Evolutionary conservation across 2,797 vertebrate species (phyloP).

Genomic region (Sebastes paucispinis): DNA sequence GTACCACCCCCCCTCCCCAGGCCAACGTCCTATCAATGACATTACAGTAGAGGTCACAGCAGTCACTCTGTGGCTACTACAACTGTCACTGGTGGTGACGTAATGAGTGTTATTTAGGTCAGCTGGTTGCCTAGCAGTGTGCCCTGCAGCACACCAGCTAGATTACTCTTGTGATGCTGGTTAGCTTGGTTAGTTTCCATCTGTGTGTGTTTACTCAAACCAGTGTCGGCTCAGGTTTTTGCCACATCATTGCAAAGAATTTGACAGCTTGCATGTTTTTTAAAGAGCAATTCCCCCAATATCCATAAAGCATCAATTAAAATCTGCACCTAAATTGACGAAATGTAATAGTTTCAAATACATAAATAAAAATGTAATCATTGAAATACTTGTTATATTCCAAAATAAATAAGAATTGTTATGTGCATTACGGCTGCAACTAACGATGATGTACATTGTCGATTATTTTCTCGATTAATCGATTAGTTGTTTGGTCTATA

Average conservation of each 20-base stretch:
- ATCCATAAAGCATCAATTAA: not conserved
- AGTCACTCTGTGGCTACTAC: conserved; percentile 70
- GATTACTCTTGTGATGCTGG: conserved; percentile 62
- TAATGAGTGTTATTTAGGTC: conserved; percentile 81
- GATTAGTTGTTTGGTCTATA: too few species aligned
- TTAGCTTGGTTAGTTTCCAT: conserved; percentile 53
- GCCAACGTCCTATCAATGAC: conserved; percentile 49
- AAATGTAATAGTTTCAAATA: not conserved
- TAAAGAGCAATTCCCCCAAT: not conserved
- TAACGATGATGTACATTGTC: too few species aligned
- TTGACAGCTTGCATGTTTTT: not conserved
- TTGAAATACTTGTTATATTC: not conserved
- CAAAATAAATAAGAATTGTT: not conserved
- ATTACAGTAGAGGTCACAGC: conserved; percentile 71
- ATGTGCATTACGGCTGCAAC: too few species aligned
- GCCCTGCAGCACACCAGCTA: conserved; percentile 69
- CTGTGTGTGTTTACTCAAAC: conserved; percentile 28
- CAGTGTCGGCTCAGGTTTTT: not conserved
- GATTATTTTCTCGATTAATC: rapidly evolving
- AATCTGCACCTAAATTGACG: not conserved
- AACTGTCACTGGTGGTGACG: conserved; percentile 71
- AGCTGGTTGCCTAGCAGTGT: conserved; percentile 80
- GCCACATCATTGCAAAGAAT: not conserved
- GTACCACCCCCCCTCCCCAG: not conserved
- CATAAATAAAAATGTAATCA: not conserved